phyloP scores from a whole-genome alignment of 2,888 invertebrate species.

The Leptinotarsa juncta region DNA sequence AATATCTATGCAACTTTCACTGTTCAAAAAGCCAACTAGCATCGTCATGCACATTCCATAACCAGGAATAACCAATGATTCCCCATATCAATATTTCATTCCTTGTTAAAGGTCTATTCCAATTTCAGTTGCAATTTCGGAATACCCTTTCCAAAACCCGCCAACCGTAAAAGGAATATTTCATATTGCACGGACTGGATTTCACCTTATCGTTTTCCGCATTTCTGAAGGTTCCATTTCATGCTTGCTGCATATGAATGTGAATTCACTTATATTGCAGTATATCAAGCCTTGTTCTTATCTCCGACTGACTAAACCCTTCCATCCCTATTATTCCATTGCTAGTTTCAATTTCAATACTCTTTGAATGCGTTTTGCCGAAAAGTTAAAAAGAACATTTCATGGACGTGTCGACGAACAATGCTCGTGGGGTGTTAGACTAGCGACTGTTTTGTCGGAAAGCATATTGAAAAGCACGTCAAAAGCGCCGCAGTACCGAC shows the following conservation, averaged over 20 bases:
- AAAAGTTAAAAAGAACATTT: conserved; percentile 23
- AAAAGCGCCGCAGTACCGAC: conserved; percentile 20
- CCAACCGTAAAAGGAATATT: neutral
- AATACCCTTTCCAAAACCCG: neutral
- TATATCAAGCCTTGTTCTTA: conserved; percentile 16
- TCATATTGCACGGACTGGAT: conserved; percentile 6
- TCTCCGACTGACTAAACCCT: neutral
- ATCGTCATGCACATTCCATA: too few species aligned
- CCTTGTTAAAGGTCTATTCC: neutral
- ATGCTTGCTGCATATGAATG: conserved; percentile 12
- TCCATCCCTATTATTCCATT: neutral
- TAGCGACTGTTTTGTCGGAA: conserved; percentile 31
- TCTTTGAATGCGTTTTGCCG: conserved; percentile 1
- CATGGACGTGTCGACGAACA: conserved; percentile 37
- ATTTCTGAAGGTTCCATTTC: conserved; percentile 15
- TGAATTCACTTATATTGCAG: conserved; percentile 1
- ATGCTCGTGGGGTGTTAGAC: conserved; percentile 28
- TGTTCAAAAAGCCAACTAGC: too few species aligned
- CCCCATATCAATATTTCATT: neutral
- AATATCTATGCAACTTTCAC: too few species aligned
- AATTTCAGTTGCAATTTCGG: neutral
- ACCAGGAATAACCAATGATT: too few species aligned
- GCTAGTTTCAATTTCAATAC: conserved; percentile 10
- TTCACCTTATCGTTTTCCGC: neutral
- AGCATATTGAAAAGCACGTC: neutral